Evolutionary conservation across 2,113 vertebrate species (phyloP), one percentile per base, ranked within the genome.

Genomic region (Scatophagus argus): DNA sequence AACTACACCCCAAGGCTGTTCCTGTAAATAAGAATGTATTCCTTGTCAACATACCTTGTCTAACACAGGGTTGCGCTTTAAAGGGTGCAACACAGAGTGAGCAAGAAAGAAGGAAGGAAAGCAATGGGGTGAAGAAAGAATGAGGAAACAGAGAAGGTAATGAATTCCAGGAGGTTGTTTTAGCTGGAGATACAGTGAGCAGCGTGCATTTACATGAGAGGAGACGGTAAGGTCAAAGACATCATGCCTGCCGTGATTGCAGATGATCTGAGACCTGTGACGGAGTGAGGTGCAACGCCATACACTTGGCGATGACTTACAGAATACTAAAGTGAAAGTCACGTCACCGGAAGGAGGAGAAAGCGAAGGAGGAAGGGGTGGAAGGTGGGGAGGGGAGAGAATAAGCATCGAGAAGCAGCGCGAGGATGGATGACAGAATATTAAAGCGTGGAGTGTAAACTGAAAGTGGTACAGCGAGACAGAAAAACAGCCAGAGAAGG

Each of bases 191-290:
- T 55, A 41, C 72, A 56, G 51, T 23, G n/a, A 52, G 62, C 27
- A 3, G 52, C 17, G 11, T n/a, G 56, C 54, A 59, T 69, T 73
- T 73, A 66, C 47, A 74, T 56, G 25, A 52, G n/a, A 79, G 76
- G 34, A 29, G 69, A 79, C 46, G 13, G 29, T 29, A 36, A 79
- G 82, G 79, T 86, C 86, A 88, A 85, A 84, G 83, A 77, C 77
- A 29, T 11, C 3, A n/a, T 34, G 51, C 12, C 41, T 49, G 29
- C 44, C 17, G 0, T 56, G 41, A 74, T 34, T 51, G 71, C 67
- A 17, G 73, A 74, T 75, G 81, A 84, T 86, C 64, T 54, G 78
- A 81, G 61, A 65, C 60, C 58, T 72, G 66, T 62, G 84, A 85
- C 39, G 2, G 66, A 72, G 65, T 52, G 49, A 56, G 41, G 56